Evolutionary conservation across 2,888 invertebrate species (phyloP).

Genomic region (Melipona beecheii): DNA sequence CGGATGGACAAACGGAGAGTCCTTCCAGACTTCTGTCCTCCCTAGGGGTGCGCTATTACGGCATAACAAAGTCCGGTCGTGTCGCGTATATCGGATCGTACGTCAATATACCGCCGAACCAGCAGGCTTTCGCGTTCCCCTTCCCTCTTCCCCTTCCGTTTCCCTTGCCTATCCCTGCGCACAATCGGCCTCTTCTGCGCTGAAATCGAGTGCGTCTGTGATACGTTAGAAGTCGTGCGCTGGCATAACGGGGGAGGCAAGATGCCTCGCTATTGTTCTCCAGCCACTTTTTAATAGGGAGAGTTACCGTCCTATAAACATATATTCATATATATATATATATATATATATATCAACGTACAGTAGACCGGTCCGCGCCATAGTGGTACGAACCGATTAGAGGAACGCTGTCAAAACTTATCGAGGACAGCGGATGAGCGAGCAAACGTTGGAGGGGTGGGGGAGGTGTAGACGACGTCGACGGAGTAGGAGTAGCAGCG

Average conservation of each 20-base stretch:
- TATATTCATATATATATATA: neutral
- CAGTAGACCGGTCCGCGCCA: neutral
- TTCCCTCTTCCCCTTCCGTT: conserved; percentile 16
- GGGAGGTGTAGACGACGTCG: neutral
- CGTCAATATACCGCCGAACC: conserved; percentile 77
- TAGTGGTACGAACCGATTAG: conserved; percentile 55
- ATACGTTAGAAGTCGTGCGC: conserved; percentile 58
- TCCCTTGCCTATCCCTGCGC: conserved; percentile 39
- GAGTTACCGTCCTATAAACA: neutral
- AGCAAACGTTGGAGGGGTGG: neutral
- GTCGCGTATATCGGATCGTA: conserved; percentile 79
- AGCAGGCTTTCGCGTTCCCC: conserved; percentile 52
- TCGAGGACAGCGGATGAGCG: conserved; percentile 55
- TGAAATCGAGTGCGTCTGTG: conserved; percentile 63
- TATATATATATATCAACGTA: neutral
- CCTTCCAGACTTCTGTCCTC: conserved; percentile 75
- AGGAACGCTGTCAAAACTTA: conserved; percentile 63
- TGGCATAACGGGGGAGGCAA: conserved; percentile 34
- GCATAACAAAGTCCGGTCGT: conserved; percentile 80
- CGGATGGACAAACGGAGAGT: conserved; percentile 73
- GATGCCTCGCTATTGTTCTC: conserved; percentile 63
- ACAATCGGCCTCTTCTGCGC: conserved; percentile 62
- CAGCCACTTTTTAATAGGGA: conserved; percentile 63
- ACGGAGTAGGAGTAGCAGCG: conserved; percentile 39
- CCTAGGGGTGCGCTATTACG: conserved; percentile 77